phyloP scores from a whole-genome alignment of 2,113 vertebrate species.

The Origma solitaria region DNA sequence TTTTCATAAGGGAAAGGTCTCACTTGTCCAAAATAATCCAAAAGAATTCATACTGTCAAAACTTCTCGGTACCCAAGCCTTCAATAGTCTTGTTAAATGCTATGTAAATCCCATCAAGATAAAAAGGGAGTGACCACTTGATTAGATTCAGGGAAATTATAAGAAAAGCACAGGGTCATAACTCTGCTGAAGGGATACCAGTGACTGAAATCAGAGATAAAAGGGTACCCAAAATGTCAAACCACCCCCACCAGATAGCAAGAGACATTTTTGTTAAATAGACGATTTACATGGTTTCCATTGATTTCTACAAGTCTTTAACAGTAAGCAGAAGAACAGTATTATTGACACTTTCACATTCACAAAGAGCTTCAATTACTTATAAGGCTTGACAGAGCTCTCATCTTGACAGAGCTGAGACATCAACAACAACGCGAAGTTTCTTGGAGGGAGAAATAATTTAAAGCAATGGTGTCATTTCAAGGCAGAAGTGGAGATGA shows the following conservation, averaged over 20 bases:
- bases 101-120: neutral
- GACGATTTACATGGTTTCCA: neutral
- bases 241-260: accelerated
- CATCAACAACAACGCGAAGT: neutral
- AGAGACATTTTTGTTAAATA: neutral
- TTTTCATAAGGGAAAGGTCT: neutral
- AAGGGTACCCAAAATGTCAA: neutral
- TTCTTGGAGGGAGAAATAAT: neutral
- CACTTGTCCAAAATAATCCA: neutral
- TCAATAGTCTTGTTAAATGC: neutral
- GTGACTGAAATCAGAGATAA: neutral
- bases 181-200: neutral
- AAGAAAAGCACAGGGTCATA: neutral
- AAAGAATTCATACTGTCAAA: neutral
- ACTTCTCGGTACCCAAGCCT: neutral
- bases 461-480: neutral
- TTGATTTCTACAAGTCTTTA: neutral
- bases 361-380: neutral
- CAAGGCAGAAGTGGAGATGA: neutral
- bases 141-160: neutral
- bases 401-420: neutral
- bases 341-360: neutral
- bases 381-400: neutral
- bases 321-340: neutral
- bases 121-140: neutral